These are phyloP conservation scores for Sinodicranocentrus sp. DNA, from an alignment of 2,888 invertebrate species.

Conservation along the genomic window DNA sequence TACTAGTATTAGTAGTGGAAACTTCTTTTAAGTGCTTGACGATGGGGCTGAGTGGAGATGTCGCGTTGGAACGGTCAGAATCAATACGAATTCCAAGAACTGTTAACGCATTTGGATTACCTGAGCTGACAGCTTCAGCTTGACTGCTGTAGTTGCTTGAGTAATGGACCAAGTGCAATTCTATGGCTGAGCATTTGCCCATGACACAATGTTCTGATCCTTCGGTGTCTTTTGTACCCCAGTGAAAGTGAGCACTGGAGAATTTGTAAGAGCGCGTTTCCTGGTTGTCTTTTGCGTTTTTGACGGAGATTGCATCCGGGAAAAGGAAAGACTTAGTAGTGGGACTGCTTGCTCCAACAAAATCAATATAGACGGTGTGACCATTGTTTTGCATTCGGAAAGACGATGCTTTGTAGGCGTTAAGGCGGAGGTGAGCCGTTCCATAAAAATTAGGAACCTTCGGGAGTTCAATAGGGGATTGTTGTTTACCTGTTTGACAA, in stretches of 20 bases:
- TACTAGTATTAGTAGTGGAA: background rate
- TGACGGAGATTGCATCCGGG: slow-evolving; percentile 10
- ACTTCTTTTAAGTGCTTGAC: slow-evolving; percentile 12
- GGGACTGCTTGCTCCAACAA: background rate
- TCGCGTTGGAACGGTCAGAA: background rate
- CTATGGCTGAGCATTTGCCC: slow-evolving; percentile 16
- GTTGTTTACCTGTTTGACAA: slow-evolving; percentile 23
- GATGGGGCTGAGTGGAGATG: background rate
- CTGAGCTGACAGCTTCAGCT: slow-evolving; percentile 12
- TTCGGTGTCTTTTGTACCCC: background rate
- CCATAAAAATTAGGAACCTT: background rate
- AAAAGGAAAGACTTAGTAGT: background rate
- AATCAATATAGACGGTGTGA: slow-evolving; percentile 36
- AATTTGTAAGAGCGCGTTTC: background rate
- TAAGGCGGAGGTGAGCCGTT: background rate
- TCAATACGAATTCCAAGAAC: slow-evolving; percentile 33
- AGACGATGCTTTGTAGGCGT: slow-evolving; percentile 6
- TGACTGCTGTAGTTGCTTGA: slow-evolving; percentile 20
- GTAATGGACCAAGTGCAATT: slow-evolving; percentile 55
- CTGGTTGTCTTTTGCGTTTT: background rate
- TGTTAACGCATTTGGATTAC: slow-evolving; percentile 28
- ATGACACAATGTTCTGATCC: slow-evolving; percentile 44
- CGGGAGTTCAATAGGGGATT: slow-evolving; percentile 37
- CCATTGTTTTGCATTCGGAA: slow-evolving; percentile 42
- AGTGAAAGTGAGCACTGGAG: slow-evolving; percentile 25